A percentile compares a stretch with the other conserved stretches of the same genome.
Evolutionary conservation across 2,888 invertebrate species (phyloP).

Genomic region (Arge pagana): DNA sequence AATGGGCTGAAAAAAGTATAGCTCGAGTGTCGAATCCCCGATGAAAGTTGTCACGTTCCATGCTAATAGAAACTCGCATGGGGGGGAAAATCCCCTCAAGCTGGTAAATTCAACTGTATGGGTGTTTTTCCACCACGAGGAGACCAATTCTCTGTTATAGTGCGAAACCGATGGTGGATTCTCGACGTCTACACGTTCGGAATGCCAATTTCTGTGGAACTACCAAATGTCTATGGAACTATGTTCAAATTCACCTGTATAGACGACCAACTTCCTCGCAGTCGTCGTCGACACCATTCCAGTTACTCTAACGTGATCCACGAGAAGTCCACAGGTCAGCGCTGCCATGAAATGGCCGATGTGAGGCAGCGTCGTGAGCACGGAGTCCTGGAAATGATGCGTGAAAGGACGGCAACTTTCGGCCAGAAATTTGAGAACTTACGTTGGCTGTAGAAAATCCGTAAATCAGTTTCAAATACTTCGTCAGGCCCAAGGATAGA

Average conservation of each 20-base stretch:
- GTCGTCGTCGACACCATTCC: constrained; percentile 64
- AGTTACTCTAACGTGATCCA: constrained; percentile 62
- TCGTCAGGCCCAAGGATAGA: constrained; percentile 64
- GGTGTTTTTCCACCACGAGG: too few relatives aligned
- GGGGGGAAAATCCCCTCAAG: too few relatives aligned
- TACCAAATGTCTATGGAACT: too few relatives aligned
- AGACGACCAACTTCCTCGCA: constrained; percentile 63
- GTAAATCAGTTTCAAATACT: constrained; percentile 64
- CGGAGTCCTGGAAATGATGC: constrained; percentile 58
- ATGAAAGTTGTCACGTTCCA: too few relatives aligned
- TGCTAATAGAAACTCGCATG: too few relatives aligned
- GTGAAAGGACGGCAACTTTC: neutral
- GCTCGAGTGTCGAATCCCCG: too few relatives aligned
- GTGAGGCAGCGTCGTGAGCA: constrained; percentile 62
- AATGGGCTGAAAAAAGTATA: constrained; percentile 60
- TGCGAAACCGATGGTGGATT: too few relatives aligned
- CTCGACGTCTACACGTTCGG: too few relatives aligned
- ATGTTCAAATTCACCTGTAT: constrained; percentile 59
- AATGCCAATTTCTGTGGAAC: too few relatives aligned
- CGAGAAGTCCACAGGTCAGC: constrained; percentile 63
- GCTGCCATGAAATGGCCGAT: constrained; percentile 65
- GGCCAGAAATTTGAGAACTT: constrained; percentile 35
- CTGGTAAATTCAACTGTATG: too few relatives aligned
- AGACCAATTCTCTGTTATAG: too few relatives aligned
- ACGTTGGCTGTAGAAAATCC: constrained; percentile 65